phyloP scores from a whole-genome alignment of 2,113 vertebrate species.

The Blennius ocellaris region DNA sequence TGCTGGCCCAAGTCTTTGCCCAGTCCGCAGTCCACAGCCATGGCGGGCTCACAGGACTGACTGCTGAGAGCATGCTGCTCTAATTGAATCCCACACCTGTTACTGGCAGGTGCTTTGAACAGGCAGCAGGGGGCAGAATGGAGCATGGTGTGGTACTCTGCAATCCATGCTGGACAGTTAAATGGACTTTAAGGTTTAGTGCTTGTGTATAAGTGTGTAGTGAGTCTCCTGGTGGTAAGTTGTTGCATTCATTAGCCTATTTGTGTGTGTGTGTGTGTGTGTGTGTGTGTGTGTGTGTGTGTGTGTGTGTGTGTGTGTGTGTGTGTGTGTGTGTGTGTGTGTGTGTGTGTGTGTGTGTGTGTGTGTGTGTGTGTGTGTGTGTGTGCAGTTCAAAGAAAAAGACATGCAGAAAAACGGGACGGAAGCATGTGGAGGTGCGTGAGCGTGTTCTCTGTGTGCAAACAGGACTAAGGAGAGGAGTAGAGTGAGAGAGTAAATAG shows the following conservation, averaged over 20 bases:
- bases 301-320: constrained; percentile 37
- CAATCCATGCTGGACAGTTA: constrained; percentile 67
- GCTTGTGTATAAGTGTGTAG: constrained; percentile 46
- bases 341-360: constrained; percentile 60
- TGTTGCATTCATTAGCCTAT: constrained; percentile 45
- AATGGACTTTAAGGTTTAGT: constrained; percentile 61
- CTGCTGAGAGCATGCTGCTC: constrained; percentile 81
- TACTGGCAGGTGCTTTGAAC: constrained; percentile 76
- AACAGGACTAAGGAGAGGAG: constrained; percentile 60
- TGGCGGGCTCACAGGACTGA: constrained; percentile 64
- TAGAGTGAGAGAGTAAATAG: constrained; percentile 74
- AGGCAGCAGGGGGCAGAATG: constrained; percentile 82
- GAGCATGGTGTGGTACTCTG: constrained; percentile 59
- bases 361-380: constrained; percentile 67
- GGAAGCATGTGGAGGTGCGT: constrained; percentile 47
- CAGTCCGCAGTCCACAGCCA: constrained; percentile 56
- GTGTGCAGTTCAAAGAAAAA: constrained; percentile 58
- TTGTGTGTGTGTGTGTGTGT: constrained; percentile 47
- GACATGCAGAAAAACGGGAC: constrained; percentile 53
- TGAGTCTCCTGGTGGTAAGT: constrained; percentile 46
- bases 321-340: constrained; percentile 67
- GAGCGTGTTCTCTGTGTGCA: constrained; percentile 69
- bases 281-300: constrained; percentile 35
- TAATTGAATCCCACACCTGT: constrained; percentile 86
- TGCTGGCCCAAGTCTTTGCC: constrained; percentile 53